Percentiles rank a stretch among this genome's conserved stretches.
Evolutionary conservation across 2,113 vertebrate species (phyloP).

Genomic region (Athene cunicularia): DNA sequence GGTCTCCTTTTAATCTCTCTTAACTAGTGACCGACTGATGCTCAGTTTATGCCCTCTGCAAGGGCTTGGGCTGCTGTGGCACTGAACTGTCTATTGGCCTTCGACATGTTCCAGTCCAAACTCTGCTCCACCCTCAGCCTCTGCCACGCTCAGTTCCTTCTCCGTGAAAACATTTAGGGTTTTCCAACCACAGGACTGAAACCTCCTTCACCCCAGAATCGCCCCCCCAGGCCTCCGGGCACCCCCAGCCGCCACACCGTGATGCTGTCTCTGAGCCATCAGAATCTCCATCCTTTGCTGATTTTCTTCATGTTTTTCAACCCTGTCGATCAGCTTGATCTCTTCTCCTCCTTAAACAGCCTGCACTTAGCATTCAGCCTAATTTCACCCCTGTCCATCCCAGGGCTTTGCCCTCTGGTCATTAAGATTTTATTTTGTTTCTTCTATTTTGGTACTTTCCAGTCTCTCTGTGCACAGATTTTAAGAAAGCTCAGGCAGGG

Average conservation of each 20-base stretch:
- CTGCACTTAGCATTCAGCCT: not conserved
- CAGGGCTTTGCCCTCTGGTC: not conserved
- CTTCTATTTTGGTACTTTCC: not conserved
- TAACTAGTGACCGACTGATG: not conserved
- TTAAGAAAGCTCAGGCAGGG: not conserved
- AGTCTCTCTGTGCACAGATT: not conserved
- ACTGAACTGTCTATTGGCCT: not conserved
- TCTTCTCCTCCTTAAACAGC: not conserved
- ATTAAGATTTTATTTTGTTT: not conserved
- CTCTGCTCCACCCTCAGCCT: not conserved
- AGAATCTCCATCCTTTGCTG: not conserved
- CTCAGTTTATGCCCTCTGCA: not conserved
- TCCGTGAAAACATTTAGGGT: not conserved
- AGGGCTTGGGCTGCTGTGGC: not conserved
- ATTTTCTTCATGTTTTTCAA: not conserved
- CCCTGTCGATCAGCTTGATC: not conserved
- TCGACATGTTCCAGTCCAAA: rapidly evolving
- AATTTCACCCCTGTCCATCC: not conserved
- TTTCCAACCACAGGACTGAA: not conserved
- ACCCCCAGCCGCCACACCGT: not conserved
- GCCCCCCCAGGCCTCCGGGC: not conserved
- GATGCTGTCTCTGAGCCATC: not conserved
- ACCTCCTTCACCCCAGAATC: rapidly evolving
- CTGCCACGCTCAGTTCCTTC: not conserved
- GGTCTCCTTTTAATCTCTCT: not conserved